Evolutionary conservation across 37 sponge, comb jelly and placozoan species (phyloP), one percentile per base, ranked within the genome.

Genomic region (Chondrosia reniformis): DNA sequence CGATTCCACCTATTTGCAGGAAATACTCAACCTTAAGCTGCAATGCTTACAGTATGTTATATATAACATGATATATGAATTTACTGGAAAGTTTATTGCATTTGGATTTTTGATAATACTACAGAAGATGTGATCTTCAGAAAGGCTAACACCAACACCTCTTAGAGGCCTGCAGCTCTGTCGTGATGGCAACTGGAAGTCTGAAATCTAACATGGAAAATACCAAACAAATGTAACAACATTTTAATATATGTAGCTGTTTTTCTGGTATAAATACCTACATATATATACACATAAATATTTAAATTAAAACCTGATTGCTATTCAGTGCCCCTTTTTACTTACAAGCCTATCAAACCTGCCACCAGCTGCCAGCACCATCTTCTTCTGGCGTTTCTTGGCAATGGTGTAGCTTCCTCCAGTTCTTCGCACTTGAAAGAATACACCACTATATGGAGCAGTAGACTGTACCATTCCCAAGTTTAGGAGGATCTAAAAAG

Each of bases 351-450:
- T 45, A 45, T 75, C 83, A 28, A 65, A 88, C 49, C 90, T 72
- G 28, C 91, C 91, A 3, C 91, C 91, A 44, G 67, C 80, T 31
- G 91, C 91, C 19, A 90, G 76, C 3, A 79, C 57, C 0, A 64
- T 30, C 17, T 44, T 83, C 45, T 66, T 62, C 27, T 64, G 46
- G 45, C 74, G 54, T 32, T 46, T 76, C 46, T 72, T 69, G n/a
- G 0, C 37, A 21, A 9, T 36, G 58, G 58, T 28, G 27, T 28
- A 28, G 31, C 17, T 21, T 10, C 46, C 63, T 6, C 58, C n/a
- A 0, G 81, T 65, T 32, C 38, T 67, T 36, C 76, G 45, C 19
- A 82, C 77, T 45, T 79, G 84, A 77, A 93, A 93, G 36, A 93
- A 49, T 15, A 93, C 75, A 15, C 94, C 94, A 78, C 71, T 71